Base-by-base conservation (phyloP, 2,113 vertebrate genomes). In the Etheostoma spectabile region DNA sequence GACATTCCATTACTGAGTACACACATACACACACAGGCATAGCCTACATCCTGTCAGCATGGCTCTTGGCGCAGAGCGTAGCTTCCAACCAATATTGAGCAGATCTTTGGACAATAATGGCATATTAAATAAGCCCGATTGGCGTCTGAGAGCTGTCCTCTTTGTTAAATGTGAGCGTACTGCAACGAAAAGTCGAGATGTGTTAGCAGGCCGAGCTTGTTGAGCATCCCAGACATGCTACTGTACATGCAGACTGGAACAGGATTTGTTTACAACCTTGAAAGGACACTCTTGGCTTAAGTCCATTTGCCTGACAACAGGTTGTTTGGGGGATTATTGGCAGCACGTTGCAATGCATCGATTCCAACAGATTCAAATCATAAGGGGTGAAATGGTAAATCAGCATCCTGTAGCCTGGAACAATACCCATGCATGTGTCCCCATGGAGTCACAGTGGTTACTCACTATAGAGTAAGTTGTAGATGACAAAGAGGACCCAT, bases 1-100 rank as follows among this genome's bases (percentile, higher is more conserved):
- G 93, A 95, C 94, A 94, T 95, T 95, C 93, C 93, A 80, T 92
- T 89, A 88, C 87, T 88, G 90, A 85, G 86, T 24, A 27, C 71
- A 56, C 72, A 76, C 72, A 48, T 19, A 59, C 63, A 75, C 79
- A 61, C 79, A 27, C 56, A 52, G n/a, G 42, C 48, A 22, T 22
- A 76, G 64, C 83, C 85, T 79, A 67, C 57, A 82, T 77, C 79
- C 65, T 53, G 75, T 33, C 80, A 62, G 73, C 55, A 35, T 51
- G 33, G 84, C 68, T 81, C 75, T 66, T 70, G 74, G 79, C 73
- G 63, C 86, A 82, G 69, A 85, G 65, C 66, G 27, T 8, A 12
- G 33, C n/a, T 21, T 57, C 57, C 67, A 35, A 51, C 69, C 21
- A 38, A 61, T 52, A 57, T 56, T 67, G n/a, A 38, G 12, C 61